Base-by-base conservation (phyloP, 2,113 vertebrate genomes). In the Pygoscelis adeliae region DNA sequence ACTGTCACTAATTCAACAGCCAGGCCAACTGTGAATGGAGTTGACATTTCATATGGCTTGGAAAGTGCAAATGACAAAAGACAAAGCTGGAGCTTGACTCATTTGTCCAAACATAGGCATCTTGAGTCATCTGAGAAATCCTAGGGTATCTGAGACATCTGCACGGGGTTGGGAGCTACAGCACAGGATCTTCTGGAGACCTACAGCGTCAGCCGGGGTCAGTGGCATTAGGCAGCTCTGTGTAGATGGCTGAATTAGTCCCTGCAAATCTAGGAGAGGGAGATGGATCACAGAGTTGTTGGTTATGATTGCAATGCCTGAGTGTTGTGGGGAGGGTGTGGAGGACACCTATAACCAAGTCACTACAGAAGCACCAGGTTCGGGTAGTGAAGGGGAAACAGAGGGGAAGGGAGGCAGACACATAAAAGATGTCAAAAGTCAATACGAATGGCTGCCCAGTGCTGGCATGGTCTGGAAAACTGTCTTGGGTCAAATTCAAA, bases 381-480 rank as follows among this genome's bases (percentile, higher is more conserved):
- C 56, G 63, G 55, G n/a, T 18, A 21, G 15, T 3, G 27, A 49
- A 56, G 42, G 17, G 25, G 23, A 49, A 58, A 26, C n/a, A 32
- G 40, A 82, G 29, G 34, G 44, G 30, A 65, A n/a, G 13, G 13
- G 44, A 59, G 38, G 34, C 11, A 59, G 59, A 38, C 27, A 56
- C 36, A 4, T 1, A 13, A 14, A 15, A 71, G 14, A 18, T 32
- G 44, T 8, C 63, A 78, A 25, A 32, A 50, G 4, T 52, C 69
- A 78, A 1, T 25, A 52, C 2, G 4, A 95, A 32, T 5, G 36
- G 23, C 44, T 83, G 40, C 13, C 44, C 59, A 73, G 26, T 7
- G 44, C 32, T 81, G 63, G 11, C 16, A 46, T 0, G 0, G 9
- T 8, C 18, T 5, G 36, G 42, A 70, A 88, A 74, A 49, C 13